Base-by-base conservation (phyloP, 2,888 invertebrate genomes). In the Caenorhabditis sp. region DNA sequence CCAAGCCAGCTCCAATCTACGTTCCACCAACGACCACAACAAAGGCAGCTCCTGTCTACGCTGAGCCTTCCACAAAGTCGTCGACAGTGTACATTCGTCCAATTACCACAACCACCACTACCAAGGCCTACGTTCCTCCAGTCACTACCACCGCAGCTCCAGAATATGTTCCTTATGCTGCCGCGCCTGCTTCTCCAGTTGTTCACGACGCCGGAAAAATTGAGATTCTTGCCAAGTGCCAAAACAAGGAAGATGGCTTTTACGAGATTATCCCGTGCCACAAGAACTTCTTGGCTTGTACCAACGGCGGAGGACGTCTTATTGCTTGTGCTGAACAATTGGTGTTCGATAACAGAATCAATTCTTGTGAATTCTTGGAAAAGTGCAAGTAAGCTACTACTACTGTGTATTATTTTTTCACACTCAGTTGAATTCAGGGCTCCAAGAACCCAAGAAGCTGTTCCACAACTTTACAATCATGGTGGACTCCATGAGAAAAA, bases 261-360 rank as follows among this genome's bases (percentile, higher is more conserved):
- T 72, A 74, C 51, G 68, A 50, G 26, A 64, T 84, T 24, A 69
- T 62, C 4, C 28, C 18, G 8, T 85, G 85, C 67, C 40, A 71
- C 11, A 1, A 37, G 0, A 60, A 50, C 0, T 85, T 85, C 74
- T 53, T 70, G 53, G 20, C 61, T 11, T 86, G 86, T 40, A 26
- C 40, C 22, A 51, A 37, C 28, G 71, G 68, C 61, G 2, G 1
- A 0, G 44, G 50, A 22, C 58, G 69, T 13, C 32, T 51, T 3
- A 47, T 79, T 13, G 1, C 6, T 0, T 87, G 87, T 50, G 18
- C 44, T 28, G 61, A 47, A 20, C 20, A 71, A 0, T 56, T 83
- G 20, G 65, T 83, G 11, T 87, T 44, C 56, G 87, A 87, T 24
- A 13, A 18, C 15, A 65, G 87, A 64, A 55, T 80, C 44, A 44